Evolutionary conservation across 2,888 invertebrate genomes (phyloP).

Genomic region (Conus canariensis): DNA sequence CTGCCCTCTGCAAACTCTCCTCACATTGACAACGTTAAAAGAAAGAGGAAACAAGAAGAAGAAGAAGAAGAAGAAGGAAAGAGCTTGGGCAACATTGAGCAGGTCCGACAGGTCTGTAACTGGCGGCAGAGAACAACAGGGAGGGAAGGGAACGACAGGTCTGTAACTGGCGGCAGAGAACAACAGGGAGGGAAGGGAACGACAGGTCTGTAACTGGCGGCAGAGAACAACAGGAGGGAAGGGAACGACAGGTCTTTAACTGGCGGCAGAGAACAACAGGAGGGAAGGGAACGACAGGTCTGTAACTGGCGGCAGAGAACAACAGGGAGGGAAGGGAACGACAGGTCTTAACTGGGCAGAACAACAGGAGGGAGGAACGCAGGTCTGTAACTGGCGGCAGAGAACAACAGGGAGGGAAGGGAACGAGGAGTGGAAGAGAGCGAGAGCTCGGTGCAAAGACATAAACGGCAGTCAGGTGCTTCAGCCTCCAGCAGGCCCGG

Average conservation of each 20-base stretch:
- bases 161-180: background rate
- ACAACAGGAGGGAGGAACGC: background rate
- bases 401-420: background rate
- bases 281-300: background rate
- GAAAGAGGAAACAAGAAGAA: background rate
- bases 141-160: background rate
- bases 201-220: background rate
- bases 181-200: background rate
- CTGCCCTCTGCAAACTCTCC: background rate
- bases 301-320: background rate
- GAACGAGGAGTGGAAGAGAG: too few relatives aligned
- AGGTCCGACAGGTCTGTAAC: background rate
- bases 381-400: too few relatives aligned
- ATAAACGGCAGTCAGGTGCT: conserved; percentile 17
- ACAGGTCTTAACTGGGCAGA: too few relatives aligned
- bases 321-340: too few relatives aligned
- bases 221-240: background rate
- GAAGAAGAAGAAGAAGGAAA: background rate
- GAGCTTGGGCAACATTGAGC: background rate
- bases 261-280: too few relatives aligned
- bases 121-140: background rate
- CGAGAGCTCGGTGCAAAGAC: conserved; percentile 17
- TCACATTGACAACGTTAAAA: background rate
- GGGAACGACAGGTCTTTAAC: too few relatives aligned
- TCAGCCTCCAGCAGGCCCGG: too few relatives aligned